These are phyloP conservation scores for Sicus ferrugineus DNA, from an alignment of 2,888 invertebrate genomes.

Conservation along the genomic window DNA sequence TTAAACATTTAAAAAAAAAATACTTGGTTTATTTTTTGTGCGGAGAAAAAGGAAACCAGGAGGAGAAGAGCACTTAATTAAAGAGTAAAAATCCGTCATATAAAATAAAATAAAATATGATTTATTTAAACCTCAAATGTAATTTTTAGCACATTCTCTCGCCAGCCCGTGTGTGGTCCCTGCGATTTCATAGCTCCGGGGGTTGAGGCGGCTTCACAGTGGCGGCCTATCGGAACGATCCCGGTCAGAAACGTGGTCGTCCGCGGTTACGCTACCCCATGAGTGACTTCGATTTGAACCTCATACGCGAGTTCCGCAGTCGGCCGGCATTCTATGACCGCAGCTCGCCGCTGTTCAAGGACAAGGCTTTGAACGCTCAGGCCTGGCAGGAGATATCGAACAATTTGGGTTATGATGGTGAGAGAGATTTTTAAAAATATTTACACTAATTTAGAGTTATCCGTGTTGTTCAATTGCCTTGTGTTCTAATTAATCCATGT, in stretches of 20 bases:
- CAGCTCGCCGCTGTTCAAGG: constrained; percentile 58
- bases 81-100: not conserved
- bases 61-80: not conserved
- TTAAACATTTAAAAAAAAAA: not conserved
- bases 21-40: not conserved
- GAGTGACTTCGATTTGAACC: constrained; percentile 62
- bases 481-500: too few relatives aligned
- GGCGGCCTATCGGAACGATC: constrained; percentile 47
- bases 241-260: constrained; percentile 50
- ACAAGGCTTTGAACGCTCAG: constrained; percentile 58
- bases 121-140: not conserved
- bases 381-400: constrained; percentile 62
- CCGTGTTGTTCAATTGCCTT: not conserved
- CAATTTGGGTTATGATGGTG: constrained; percentile 62
- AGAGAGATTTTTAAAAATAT: constrained; percentile 33
- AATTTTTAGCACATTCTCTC: not conserved
- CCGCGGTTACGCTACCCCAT: constrained; percentile 56
- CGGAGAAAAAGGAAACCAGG: too few relatives aligned
- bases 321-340: constrained; percentile 63
- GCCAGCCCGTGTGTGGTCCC: not conserved
- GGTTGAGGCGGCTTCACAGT: constrained; percentile 36
- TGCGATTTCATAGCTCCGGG: not conserved
- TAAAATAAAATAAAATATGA: constrained; percentile 14
- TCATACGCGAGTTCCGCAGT: constrained; percentile 59
- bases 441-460: not conserved